phyloP scores from a whole-genome alignment of 2,797 vertebrate species.

The Pseudopleuronectes americanus region DNA sequence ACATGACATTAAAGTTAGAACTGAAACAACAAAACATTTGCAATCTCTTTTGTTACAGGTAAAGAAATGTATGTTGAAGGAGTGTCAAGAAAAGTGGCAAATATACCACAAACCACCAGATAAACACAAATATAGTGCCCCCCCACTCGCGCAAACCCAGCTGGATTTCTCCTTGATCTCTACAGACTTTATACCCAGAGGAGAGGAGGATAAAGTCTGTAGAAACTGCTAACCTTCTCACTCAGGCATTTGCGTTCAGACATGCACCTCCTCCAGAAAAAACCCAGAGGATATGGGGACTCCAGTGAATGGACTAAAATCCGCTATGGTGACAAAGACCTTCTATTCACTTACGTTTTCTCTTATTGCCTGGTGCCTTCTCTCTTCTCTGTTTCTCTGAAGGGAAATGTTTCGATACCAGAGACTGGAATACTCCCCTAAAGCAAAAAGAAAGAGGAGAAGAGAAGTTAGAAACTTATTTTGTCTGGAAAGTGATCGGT shows the following conservation, averaged over 20 bases:
- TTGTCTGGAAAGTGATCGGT: slow-evolving; percentile 11
- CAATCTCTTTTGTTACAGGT: neutral
- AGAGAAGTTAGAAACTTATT: slow-evolving; percentile 20
- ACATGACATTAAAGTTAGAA: neutral
- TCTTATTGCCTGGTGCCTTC: slow-evolving; percentile 89
- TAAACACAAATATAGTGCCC: neutral
- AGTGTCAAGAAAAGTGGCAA: no score
- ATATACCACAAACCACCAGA: no score
- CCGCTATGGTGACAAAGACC: neutral
- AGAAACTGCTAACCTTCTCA: no score
- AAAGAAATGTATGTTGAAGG: neutral
- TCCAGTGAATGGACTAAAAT: neutral
- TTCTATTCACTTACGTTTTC: slow-evolving; percentile 89
- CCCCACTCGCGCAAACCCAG: no score
- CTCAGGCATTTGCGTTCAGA: no score
- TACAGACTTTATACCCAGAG: no score
- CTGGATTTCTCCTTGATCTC: no score
- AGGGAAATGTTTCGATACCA: slow-evolving; percentile 96
- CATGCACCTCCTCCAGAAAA: no score
- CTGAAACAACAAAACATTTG: no score
- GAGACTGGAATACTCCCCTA: slow-evolving; percentile 96
- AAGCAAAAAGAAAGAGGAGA: slow-evolving; percentile 48
- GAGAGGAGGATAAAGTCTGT: no score
- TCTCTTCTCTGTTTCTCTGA: slow-evolving; percentile 94
- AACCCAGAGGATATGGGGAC: no score